These are phyloP conservation scores for Schizopygopsis pylzovi DNA, from an alignment of 2,797 vertebrate genomes.

Conservation along the genomic window DNA sequence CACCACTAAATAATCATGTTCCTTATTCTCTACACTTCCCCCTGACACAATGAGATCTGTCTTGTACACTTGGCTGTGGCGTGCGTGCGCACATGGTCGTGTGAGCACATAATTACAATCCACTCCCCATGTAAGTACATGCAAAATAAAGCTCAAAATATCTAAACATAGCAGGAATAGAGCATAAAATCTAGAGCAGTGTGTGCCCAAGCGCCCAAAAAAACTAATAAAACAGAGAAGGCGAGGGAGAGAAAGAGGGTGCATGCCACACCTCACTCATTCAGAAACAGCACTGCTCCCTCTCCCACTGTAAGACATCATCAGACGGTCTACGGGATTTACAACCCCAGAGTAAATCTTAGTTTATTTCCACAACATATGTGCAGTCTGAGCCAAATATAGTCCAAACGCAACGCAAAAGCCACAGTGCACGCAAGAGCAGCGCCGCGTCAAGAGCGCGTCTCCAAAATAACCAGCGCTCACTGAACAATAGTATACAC, in stretches of 20 bases:
- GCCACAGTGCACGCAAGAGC: conserved; percentile 5
- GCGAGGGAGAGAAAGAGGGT: conserved; percentile 5
- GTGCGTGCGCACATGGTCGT: background rate
- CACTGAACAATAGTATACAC: conserved; percentile 51
- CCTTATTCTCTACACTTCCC: conserved; percentile 8
- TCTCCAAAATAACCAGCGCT: conserved; percentile 5
- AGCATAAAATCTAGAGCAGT: background rate
- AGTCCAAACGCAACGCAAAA: conserved; percentile 12
- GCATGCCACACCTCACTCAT: conserved; percentile 46
- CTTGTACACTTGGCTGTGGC: conserved; percentile 4
- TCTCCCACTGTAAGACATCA: conserved; percentile 10
- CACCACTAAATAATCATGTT: conserved; percentile 15
- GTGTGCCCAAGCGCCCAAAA: background rate
- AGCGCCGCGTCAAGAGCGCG: conserved; percentile 6
- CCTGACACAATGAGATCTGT: conserved; percentile 24
- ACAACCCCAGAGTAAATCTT: conserved; percentile 19
- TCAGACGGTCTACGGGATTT: conserved; percentile 20
- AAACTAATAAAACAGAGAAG: background rate
- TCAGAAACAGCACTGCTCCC: conserved; percentile 13
- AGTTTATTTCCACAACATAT: conserved; percentile 9
- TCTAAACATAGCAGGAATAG: background rate
- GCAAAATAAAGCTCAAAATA: background rate
- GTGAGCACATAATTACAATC: background rate
- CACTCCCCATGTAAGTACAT: background rate
- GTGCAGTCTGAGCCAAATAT: conserved; percentile 2